phyloP scores from a whole-genome alignment of 2,888 invertebrate species.

The Caenorhabditis wallacei region DNA sequence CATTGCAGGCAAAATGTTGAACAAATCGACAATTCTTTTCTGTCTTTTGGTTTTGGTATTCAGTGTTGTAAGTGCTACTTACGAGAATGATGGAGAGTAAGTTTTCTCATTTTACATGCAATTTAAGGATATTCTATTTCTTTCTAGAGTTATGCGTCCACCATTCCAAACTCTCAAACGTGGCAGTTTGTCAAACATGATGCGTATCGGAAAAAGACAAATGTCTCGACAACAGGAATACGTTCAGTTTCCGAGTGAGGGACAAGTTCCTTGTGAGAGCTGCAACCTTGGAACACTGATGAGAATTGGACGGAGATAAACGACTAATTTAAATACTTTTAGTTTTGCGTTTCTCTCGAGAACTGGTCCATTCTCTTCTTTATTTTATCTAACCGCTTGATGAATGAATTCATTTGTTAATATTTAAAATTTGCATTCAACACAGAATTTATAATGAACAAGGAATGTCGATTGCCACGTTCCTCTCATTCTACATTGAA shows the following conservation, averaged over 20 bases:
- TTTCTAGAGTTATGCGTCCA: constrained; percentile 40
- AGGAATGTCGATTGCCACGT: background rate
- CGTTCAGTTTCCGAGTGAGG: constrained; percentile 49
- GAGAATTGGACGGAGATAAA: constrained; percentile 63
- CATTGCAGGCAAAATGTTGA: constrained; percentile 48
- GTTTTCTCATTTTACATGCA: constrained; percentile 4
- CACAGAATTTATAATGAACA: background rate
- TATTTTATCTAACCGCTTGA: constrained; percentile 41
- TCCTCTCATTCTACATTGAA: too few species aligned
- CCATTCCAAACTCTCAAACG: constrained; percentile 55
- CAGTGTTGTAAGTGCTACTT: constrained; percentile 20
- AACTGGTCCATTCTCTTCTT: constrained; percentile 47
- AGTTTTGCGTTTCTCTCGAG: constrained; percentile 47
- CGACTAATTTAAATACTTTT: constrained; percentile 24
- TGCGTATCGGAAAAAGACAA: constrained; percentile 65
- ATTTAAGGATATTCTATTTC: constrained; percentile 33
- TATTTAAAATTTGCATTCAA: background rate
- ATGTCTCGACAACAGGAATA: constrained; percentile 39
- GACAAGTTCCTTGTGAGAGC: constrained; percentile 48
- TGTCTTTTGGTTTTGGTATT: constrained; percentile 44
- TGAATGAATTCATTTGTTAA: constrained; percentile 59
- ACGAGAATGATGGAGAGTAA: constrained; percentile 56
- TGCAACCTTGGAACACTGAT: constrained; percentile 63
- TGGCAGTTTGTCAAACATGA: constrained; percentile 67
- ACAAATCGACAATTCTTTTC: constrained; percentile 42